These are phyloP conservation scores for Trilocha varians DNA, from an alignment of 2,888 invertebrate genomes.

Conservation along the genomic window DNA sequence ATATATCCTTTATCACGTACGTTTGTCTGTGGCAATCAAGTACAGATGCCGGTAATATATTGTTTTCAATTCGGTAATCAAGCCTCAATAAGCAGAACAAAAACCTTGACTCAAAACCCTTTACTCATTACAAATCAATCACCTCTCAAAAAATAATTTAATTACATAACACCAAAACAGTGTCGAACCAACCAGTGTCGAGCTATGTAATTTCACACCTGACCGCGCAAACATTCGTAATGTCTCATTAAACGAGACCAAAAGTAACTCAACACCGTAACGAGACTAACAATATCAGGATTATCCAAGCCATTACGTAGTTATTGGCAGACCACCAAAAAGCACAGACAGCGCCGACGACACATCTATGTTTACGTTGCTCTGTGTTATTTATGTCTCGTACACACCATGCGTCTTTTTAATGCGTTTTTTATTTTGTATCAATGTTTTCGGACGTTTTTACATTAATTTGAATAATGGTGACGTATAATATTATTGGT, in stretches of 20 bases:
- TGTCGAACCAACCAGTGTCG: not conserved
- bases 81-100: too few relatives aligned
- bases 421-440: not conserved
- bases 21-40: too few relatives aligned
- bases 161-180: too few relatives aligned
- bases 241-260: constrained; percentile 5
- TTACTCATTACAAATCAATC: too few relatives aligned
- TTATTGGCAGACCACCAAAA: constrained; percentile 19
- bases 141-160: too few relatives aligned
- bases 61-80: too few relatives aligned
- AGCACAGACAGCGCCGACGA: constrained; percentile 6
- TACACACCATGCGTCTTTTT: not conserved
- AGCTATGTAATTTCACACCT: not conserved
- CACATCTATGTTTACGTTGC: not conserved
- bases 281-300: constrained; percentile 6
- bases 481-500: not conserved
- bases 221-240: constrained; percentile 1
- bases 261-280: constrained; percentile 9
- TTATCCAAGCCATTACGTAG: constrained; percentile 11
- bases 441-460: not conserved
- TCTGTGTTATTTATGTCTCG: not conserved
- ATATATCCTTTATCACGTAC: too few relatives aligned
- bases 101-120: too few relatives aligned
- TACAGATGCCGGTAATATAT: too few relatives aligned
- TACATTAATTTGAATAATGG: not conserved